Evolutionary conservation across 2,113 vertebrate species (phyloP).

Genomic region (Pseudopipra pipra): DNA sequence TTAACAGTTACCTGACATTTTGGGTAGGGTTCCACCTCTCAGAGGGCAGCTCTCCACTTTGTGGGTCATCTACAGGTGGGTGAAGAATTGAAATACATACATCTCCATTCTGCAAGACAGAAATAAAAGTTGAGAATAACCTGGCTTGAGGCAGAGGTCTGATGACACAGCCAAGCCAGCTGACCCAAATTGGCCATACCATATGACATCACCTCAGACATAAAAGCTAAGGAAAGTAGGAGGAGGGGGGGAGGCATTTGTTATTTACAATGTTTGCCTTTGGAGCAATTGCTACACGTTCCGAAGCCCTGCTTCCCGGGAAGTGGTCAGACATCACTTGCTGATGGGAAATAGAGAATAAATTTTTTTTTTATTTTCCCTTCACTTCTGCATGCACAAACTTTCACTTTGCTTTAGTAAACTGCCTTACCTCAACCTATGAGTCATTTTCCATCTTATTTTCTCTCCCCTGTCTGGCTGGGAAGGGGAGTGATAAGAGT

Average conservation of each 20-base stretch:
- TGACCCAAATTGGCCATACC: background rate
- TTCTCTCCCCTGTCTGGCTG: background rate
- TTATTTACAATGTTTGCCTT: background rate
- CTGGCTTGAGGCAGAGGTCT: background rate
- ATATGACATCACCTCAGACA: background rate
- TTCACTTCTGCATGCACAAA: background rate
- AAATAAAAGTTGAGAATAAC: background rate
- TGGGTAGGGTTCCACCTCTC: constrained; percentile 99
- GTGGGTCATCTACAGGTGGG: constrained; percentile 96
- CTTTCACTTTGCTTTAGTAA: background rate
- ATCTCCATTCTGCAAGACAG: constrained; percentile 87
- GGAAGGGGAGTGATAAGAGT: background rate
- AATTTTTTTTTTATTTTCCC: background rate
- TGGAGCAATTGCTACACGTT: background rate
- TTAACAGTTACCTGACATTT: constrained; percentile 88
- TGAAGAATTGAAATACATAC: constrained; percentile 99
- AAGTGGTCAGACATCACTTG: background rate
- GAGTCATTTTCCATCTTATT: background rate
- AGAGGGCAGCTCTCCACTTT: constrained; percentile 95
- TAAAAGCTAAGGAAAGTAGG: background rate
- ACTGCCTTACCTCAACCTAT: background rate
- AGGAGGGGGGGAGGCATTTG: background rate
- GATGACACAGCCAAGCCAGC: background rate
- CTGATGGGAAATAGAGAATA: background rate
- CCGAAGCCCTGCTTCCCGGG: background rate